Evolutionary conservation across 2,888 invertebrate species (phyloP).

Genomic region (Acrobasis repandana): DNA sequence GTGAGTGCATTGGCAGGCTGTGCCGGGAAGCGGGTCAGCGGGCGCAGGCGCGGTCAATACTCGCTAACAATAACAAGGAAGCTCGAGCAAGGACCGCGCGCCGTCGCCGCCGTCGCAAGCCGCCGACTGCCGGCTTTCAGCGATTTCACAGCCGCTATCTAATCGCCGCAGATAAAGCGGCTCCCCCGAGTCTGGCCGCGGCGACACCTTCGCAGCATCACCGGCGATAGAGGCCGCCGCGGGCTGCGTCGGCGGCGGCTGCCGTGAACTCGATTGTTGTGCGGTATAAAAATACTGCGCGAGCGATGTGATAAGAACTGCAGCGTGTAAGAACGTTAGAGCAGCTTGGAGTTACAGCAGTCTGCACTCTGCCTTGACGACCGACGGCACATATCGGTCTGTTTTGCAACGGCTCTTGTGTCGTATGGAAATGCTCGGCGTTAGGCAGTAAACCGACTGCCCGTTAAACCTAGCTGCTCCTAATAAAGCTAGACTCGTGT

Average conservation of each 20-base stretch:
- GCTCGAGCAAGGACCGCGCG: constrained; percentile 28
- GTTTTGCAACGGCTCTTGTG: not conserved
- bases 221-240: constrained; percentile 23
- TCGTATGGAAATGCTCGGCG: constrained; percentile 7
- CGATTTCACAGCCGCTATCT: constrained; percentile 62
- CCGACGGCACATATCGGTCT: constrained; percentile 16
- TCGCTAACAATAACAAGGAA: constrained; percentile 63
- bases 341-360: not conserved
- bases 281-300: constrained; percentile 47
- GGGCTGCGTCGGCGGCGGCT: constrained; percentile 19
- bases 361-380: constrained; percentile 4
- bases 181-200: constrained; percentile 42
- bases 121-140: constrained; percentile 48
- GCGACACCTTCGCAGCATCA: constrained; percentile 29
- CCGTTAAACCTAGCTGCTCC: constrained; percentile 38
- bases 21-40: constrained; percentile 41
- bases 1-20: constrained; percentile 9
- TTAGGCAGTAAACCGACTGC: constrained; percentile 35
- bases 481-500: constrained; percentile 45
- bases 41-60: constrained; percentile 55
- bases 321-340: constrained; percentile 1
- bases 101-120: constrained; percentile 35
- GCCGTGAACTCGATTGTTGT: constrained; percentile 42
- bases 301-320: constrained; percentile 45
- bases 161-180: constrained; percentile 66